These are phyloP conservation scores for Homarus americanus DNA, from an alignment of 1,140 invertebrate genomes.

Conservation along the genomic window DNA sequence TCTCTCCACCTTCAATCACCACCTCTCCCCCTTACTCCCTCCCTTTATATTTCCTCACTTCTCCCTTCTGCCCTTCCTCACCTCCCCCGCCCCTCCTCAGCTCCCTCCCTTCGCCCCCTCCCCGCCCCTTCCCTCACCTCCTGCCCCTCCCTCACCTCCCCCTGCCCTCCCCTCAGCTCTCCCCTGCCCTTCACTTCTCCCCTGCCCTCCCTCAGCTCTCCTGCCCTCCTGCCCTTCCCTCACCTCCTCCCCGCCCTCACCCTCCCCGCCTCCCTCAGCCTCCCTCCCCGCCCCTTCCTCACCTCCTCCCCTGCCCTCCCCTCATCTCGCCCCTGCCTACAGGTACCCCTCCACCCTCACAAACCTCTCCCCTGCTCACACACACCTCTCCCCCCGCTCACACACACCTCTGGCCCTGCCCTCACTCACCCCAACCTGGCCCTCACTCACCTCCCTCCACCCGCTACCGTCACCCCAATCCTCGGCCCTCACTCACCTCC, in stretches of 20 bases:
- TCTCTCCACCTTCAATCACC: not conserved
- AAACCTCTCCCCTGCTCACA: not conserved
- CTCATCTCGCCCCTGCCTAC: no score
- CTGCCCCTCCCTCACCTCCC: constrained; percentile 23
- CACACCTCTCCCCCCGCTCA: not conserved
- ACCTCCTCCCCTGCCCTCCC: not conserved
- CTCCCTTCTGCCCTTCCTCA: no score
- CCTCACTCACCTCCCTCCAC: no score
- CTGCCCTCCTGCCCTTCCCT: not conserved
- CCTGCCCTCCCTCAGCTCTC: not conserved
- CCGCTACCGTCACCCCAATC: no score
- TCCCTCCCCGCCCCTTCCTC: not conserved
- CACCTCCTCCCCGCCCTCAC: not conserved
- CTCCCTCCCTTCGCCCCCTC: constrained; percentile 22
- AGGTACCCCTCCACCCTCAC: not conserved
- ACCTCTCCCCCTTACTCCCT: not conserved
- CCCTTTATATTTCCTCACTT: not conserved
- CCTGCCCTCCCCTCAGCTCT: constrained; percentile 35
- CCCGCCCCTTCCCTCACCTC: not conserved
- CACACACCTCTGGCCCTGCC: not conserved
- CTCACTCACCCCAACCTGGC: not conserved
- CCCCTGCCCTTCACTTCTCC: not conserved
- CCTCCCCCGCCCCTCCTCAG: not conserved
- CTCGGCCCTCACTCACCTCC: not conserved
- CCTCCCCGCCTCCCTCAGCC: not conserved